phyloP scores from a whole-genome alignment of 2,888 invertebrate species.

The Trypoxylon attenuatum region DNA sequence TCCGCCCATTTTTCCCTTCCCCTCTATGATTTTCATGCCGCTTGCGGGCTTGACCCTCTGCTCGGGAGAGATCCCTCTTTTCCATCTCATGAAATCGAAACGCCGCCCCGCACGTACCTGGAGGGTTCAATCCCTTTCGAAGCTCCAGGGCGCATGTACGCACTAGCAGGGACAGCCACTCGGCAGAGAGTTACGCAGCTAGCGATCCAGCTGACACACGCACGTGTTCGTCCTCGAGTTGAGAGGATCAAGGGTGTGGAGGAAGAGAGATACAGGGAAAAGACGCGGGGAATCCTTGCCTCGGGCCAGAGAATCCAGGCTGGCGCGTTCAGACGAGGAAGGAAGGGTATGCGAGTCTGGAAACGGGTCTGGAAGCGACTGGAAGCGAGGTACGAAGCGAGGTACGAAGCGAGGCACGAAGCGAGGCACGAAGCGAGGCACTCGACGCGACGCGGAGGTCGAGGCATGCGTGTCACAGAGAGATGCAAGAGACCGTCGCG shows the following conservation, averaged over 20 bases:
- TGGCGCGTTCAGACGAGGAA: conserved; percentile 5
- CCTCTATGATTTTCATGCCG: no score
- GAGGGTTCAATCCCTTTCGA: conserved; percentile 19
- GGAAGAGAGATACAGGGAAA: no score
- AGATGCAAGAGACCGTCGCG: not conserved
- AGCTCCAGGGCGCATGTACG: conserved; percentile 1
- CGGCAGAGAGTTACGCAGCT: no score
- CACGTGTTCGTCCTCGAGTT: conserved; percentile 15
- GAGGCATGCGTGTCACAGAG: no score
- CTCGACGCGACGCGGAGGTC: not conserved
- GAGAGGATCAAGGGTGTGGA: conserved; percentile 13
- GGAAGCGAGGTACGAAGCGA: not conserved
- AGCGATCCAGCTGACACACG: no score
- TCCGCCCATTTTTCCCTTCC: not conserved
- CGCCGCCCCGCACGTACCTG: conserved; percentile 23
- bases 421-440: not conserved
- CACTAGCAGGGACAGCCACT: conserved; percentile 3
- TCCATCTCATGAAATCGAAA: conserved; percentile 14
- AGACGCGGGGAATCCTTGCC: conserved; percentile 30
- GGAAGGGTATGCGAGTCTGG: not conserved
- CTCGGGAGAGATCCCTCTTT: not conserved
- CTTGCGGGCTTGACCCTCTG: no score
- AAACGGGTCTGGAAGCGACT: not conserved
- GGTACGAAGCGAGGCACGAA: not conserved
- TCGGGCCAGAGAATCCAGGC: conserved; percentile 22